Evolutionary conservation across 2,113 vertebrate genomes (phyloP).

Genomic region (Heliornis fulica): DNA sequence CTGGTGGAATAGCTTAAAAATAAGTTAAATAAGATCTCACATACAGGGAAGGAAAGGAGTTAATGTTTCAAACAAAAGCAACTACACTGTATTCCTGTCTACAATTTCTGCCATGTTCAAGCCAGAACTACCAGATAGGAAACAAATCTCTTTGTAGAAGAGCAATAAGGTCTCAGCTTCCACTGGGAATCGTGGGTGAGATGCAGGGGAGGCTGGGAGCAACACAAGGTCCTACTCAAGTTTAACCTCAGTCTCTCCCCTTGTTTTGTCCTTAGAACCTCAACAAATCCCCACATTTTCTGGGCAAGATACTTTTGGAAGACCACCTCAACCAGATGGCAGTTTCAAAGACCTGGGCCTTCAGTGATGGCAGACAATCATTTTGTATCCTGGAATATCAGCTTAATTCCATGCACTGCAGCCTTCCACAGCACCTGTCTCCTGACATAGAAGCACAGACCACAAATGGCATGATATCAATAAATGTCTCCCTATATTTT

Average conservation of each 20-base stretch:
- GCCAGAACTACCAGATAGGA: not conserved
- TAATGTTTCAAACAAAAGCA: not conserved
- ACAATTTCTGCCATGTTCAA: not conserved
- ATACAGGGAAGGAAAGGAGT: not conserved
- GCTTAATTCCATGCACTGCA: not conserved
- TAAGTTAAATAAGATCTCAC: not conserved
- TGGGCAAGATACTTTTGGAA: not conserved
- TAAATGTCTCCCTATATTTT: not conserved
- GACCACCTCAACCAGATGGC: not conserved
- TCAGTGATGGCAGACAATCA: not conserved
- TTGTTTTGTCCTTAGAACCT: not conserved
- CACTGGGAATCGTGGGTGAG: not conserved
- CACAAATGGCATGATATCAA: not conserved
- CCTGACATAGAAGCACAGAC: not conserved
- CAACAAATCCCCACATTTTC: not conserved
- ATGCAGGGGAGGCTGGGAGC: not conserved
- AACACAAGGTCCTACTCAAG: not conserved
- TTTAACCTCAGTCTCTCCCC: not conserved
- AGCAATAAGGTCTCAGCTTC: not conserved
- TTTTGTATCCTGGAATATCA: not conserved
- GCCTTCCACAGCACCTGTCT: not conserved
- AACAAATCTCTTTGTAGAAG: not conserved
- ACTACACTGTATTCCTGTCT: not conserved
- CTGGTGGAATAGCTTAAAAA: conserved; percentile 22
- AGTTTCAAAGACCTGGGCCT: not conserved